Evolutionary conservation across 2,113 vertebrate species (phyloP).

Genomic region (Cyanoderma ruficeps): DNA sequence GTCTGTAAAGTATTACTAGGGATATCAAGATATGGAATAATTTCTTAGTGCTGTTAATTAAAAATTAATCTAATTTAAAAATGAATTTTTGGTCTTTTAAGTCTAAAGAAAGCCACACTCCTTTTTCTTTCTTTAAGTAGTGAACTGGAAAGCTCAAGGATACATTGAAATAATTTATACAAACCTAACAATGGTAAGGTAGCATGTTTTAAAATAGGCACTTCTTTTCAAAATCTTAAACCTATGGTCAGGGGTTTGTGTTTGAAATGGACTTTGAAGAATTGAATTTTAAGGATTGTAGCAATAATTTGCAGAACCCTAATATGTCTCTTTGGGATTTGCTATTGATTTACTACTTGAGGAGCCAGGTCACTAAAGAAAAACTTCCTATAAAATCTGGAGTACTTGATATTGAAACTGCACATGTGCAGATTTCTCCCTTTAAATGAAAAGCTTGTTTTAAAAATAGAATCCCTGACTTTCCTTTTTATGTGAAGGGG

Average conservation of each 20-base stretch:
- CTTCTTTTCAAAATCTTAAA: neutral
- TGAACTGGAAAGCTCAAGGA: neutral
- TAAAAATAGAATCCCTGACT: neutral
- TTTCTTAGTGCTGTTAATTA: neutral
- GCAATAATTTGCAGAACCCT: neutral
- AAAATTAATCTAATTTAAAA: neutral
- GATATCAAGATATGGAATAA: neutral
- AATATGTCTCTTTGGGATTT: neutral
- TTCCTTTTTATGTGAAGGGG: neutral
- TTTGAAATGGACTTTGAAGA: neutral
- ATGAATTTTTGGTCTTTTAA: neutral
- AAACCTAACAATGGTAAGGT: neutral
- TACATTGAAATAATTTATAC: neutral
- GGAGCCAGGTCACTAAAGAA: neutral
- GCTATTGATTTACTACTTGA: neutral
- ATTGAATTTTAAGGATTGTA: neutral
- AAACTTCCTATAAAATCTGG: neutral
- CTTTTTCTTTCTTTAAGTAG: neutral
- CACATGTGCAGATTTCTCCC: neutral
- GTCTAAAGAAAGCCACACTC: neutral
- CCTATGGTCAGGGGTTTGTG: neutral
- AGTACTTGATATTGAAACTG: neutral
- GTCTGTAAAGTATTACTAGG: neutral
- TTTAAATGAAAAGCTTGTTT: neutral
- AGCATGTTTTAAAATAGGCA: neutral